These are phyloP conservation scores for Exephanes ischioxanthus DNA, from an alignment of 2,888 invertebrate genomes.

Conservation along the genomic window DNA sequence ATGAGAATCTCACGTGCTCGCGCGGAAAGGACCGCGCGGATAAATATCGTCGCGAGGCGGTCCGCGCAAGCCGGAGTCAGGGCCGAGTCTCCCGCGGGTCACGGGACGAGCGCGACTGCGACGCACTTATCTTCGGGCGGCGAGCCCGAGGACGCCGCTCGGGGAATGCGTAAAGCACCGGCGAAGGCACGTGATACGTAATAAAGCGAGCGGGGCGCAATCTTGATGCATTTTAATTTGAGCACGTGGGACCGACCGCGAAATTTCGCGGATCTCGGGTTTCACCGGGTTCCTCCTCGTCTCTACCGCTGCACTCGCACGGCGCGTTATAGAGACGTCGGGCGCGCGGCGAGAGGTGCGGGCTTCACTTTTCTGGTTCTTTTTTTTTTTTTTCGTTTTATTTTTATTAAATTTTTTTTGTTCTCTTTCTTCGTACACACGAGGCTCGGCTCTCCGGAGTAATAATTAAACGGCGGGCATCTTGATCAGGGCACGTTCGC, in stretches of 20 bases:
- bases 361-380: background rate
- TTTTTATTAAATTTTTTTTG: background rate
- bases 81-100: slow-evolving; percentile 62
- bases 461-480: slow-evolving; percentile 55
- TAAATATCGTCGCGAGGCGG: slow-evolving; percentile 52
- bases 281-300: slow-evolving; percentile 51
- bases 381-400: background rate
- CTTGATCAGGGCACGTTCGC: slow-evolving; percentile 29
- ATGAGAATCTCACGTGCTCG: slow-evolving; percentile 42
- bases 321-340: slow-evolving; percentile 20
- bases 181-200: slow-evolving; percentile 49
- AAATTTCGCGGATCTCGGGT: slow-evolving; percentile 61
- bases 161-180: slow-evolving; percentile 40
- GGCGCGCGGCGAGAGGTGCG: slow-evolving; percentile 19
- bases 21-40: slow-evolving; percentile 47
- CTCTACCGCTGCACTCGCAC: background rate
- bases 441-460: slow-evolving; percentile 20
- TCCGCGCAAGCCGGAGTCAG: slow-evolving; percentile 23
- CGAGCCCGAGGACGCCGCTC: background rate
- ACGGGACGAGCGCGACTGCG: slow-evolving; percentile 60
- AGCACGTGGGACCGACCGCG: slow-evolving; percentile 57
- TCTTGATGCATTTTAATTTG: slow-evolving; percentile 69
- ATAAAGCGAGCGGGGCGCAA: slow-evolving; percentile 61
- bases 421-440: background rate
- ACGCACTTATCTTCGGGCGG: slow-evolving; percentile 50